Conservation (phyloP, 2,888 invertebrate genomes). For the Candidula unifasciata region DNA sequence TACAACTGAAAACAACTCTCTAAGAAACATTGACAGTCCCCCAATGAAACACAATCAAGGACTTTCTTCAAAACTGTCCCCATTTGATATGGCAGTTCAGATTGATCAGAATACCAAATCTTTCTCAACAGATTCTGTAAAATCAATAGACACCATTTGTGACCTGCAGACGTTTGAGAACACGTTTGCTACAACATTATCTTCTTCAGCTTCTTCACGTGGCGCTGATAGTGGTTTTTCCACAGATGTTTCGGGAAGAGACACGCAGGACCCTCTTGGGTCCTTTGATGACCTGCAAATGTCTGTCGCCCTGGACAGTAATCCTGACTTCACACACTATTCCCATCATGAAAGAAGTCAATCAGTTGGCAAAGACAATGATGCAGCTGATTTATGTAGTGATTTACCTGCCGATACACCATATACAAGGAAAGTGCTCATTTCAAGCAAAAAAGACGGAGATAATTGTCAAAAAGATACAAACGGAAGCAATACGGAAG, state of each 20-base stretch:
- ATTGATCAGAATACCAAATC: neutral
- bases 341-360: neutral
- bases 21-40: neutral
- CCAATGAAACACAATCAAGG: neutral
- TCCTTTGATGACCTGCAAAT: neutral
- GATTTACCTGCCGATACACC: neutral
- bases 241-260: neutral
- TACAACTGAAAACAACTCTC: neutral
- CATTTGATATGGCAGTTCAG: neutral
- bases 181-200: neutral
- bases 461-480: neutral
- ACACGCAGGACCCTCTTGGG: neutral
- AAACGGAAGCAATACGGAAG: neutral
- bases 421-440: neutral
- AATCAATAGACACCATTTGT: neutral
- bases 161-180: neutral
- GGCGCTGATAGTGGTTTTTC: slow-evolving; percentile 24
- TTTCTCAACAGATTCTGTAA: neutral
- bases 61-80: neutral
- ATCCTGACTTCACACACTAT: neutral
- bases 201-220: neutral
- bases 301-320: neutral
- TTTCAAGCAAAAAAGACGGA: neutral
- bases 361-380: neutral
- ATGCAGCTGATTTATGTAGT: neutral